Evolutionary conservation across 2,797 vertebrate species (phyloP).

Genomic region (Coregonus suidteri): DNA sequence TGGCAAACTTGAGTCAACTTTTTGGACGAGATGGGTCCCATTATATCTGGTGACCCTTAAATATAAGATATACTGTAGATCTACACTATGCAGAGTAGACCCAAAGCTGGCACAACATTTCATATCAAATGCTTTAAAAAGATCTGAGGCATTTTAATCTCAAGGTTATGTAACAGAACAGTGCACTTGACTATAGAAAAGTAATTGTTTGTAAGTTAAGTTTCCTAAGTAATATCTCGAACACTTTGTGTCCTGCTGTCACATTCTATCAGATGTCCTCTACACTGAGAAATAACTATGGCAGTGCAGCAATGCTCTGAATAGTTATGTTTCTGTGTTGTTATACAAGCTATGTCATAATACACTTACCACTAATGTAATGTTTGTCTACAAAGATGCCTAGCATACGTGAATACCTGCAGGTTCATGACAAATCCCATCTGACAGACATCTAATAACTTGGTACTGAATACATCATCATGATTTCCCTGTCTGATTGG

Average conservation of each 20-base stretch:
- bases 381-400: neutral
- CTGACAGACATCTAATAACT: neutral
- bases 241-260: neutral
- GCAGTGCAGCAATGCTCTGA: neutral
- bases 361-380: neutral
- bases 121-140: neutral
- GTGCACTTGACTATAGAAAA: neutral
- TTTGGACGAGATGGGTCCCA: neutral
- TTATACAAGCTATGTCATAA: neutral
- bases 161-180: neutral
- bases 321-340: neutral
- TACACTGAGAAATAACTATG: neutral
- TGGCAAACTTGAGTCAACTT: neutral
- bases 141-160: neutral
- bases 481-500: neutral
- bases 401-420: neutral
- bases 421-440: neutral
- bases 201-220: neutral
- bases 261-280: neutral
- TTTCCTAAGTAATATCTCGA: neutral
- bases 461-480: neutral
- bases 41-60: no score
- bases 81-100: neutral
- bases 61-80: neutral
- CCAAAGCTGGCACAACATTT: neutral